These are phyloP conservation scores for Mormyrus iriodes DNA, from an alignment of 2,113 vertebrate species.

Conservation along the genomic window DNA sequence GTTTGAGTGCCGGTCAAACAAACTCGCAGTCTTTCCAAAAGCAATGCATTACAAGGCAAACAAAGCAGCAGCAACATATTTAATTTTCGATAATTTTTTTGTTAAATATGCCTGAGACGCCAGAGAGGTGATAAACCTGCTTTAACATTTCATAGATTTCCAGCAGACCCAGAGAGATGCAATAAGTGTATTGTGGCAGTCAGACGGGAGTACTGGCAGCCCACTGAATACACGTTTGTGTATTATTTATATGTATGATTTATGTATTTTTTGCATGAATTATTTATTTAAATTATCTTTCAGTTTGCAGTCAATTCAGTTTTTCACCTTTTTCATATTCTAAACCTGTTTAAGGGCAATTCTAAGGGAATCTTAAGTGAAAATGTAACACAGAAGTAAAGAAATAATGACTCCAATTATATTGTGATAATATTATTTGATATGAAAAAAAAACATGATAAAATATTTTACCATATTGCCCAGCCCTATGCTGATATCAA, in stretches of 20 bases:
- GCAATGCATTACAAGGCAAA: not conserved
- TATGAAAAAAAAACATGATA: not conserved
- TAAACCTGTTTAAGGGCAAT: too few relatives aligned
- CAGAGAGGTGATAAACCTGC: not conserved
- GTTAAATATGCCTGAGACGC: not conserved
- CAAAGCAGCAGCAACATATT: not conserved
- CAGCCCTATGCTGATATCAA: not conserved
- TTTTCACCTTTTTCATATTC: too few relatives aligned
- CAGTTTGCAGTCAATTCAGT: too few relatives aligned
- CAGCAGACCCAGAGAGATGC: not conserved
- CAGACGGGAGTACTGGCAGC: too few relatives aligned
- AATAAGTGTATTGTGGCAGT: not conserved
- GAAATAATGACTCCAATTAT: not conserved
- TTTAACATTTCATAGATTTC: not conserved
- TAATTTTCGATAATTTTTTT: not conserved
- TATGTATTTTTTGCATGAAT: too few relatives aligned
- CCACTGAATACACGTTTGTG: too few relatives aligned
- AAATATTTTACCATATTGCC: not conserved
- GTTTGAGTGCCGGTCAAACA: not conserved
- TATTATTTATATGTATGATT: too few relatives aligned
- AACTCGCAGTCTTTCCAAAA: not conserved
- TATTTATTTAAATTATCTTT: too few relatives aligned
- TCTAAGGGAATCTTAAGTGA: not conserved
- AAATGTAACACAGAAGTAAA: not conserved
- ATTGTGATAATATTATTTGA: not conserved